phyloP scores from a whole-genome alignment of 2,797 vertebrate genomes.

The Telmatherina bonti region DNA sequence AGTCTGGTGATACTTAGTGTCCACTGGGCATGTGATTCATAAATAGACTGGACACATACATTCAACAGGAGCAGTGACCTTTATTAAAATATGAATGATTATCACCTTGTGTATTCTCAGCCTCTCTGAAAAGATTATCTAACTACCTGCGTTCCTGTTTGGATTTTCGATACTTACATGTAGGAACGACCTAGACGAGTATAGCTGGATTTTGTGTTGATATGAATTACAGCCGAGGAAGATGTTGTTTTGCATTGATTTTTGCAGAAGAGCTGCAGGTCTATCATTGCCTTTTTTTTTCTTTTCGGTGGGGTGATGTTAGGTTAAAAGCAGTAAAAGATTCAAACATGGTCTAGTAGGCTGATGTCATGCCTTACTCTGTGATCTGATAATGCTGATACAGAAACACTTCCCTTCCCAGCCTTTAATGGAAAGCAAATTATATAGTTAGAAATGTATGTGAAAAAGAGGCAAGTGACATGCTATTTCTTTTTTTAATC shows the following conservation, averaged over 20 bases:
- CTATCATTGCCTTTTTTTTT: slow-evolving; percentile 15
- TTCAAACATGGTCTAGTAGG: slow-evolving; percentile 47
- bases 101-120: slow-evolving; percentile 64
- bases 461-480: slow-evolving; percentile 60
- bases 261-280: background rate
- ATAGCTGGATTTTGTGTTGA: slow-evolving; percentile 3
- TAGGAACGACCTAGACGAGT: slow-evolving; percentile 18
- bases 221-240: background rate
- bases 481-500: slow-evolving; percentile 45
- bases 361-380: slow-evolving; percentile 44
- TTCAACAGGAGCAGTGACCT: slow-evolving; percentile 67
- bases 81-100: slow-evolving; percentile 78
- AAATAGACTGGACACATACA: slow-evolving; percentile 56
- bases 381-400: slow-evolving; percentile 69
- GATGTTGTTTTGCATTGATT: background rate
- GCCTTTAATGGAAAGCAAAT: slow-evolving; percentile 74
- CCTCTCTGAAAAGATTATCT: slow-evolving; percentile 62
- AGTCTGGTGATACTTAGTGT: slow-evolving; percentile 49
- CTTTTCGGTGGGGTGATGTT: background rate
- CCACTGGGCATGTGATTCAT: slow-evolving; percentile 51
- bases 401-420: slow-evolving; percentile 46
- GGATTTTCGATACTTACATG: slow-evolving; percentile 39
- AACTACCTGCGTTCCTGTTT: slow-evolving; percentile 60
- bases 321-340: slow-evolving; percentile 3
- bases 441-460: slow-evolving; percentile 63